phyloP scores from a whole-genome alignment of 2,797 vertebrate species.

The Leucoraja ocellata region DNA sequence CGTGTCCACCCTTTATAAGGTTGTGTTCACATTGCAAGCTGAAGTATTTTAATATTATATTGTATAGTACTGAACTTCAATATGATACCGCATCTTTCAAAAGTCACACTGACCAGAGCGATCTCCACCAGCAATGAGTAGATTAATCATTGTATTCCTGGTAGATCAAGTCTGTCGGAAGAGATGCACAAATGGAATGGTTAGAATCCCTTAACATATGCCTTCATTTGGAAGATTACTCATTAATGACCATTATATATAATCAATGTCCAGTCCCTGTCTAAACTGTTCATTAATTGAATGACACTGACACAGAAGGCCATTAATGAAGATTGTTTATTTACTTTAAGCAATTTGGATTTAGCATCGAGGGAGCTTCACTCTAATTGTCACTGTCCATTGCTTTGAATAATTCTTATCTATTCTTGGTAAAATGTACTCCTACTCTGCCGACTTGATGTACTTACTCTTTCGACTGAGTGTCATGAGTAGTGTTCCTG shows the following conservation, averaged over 20 bases:
- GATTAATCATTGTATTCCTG: conserved; percentile 51
- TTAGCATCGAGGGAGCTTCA: conserved; percentile 44
- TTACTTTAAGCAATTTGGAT: conserved; percentile 51
- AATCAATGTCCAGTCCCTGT: conserved; percentile 63
- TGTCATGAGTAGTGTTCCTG: background rate
- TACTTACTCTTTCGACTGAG: background rate
- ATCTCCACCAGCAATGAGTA: conserved; percentile 43
- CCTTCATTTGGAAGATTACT: conserved; percentile 64
- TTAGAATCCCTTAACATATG: conserved; percentile 66
- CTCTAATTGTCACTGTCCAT: background rate
- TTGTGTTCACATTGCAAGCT: background rate
- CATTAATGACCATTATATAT: conserved; percentile 65
- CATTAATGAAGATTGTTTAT: conserved; percentile 55
- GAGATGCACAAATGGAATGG: conserved; percentile 52
- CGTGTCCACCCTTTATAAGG: background rate
- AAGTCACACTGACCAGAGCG: background rate
- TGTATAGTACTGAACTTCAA: background rate
- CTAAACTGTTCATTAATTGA: conserved; percentile 59
- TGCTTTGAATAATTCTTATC: background rate
- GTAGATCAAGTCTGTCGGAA: conserved; percentile 50
- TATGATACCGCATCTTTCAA: background rate
- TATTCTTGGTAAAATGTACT: background rate
- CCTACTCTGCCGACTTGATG: background rate
- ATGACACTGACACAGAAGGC: conserved; percentile 52
- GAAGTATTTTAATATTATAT: background rate